phyloP scores from a whole-genome alignment of 2,797 vertebrate genomes.

The Rhyacichthys aspro region DNA sequence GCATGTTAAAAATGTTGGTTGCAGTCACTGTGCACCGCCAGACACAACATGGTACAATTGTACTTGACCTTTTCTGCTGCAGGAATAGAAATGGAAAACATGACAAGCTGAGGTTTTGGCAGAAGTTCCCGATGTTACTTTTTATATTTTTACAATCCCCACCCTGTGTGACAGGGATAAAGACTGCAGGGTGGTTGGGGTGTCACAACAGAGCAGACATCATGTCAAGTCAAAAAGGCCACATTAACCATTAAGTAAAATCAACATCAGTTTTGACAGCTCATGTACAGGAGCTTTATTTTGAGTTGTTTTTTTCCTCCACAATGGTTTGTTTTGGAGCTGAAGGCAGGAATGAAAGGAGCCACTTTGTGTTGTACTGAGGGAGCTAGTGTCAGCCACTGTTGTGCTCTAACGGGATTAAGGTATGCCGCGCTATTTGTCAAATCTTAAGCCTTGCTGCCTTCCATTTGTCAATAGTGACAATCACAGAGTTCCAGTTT shows the following conservation, averaged over 20 bases:
- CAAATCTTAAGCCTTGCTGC: slow-evolving; percentile 34
- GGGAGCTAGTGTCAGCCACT: slow-evolving; percentile 32
- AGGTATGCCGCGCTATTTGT: slow-evolving; percentile 44
- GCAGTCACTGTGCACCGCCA: slow-evolving; percentile 1
- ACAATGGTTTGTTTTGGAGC: slow-evolving; percentile 30
- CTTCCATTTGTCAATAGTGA: slow-evolving; percentile 39
- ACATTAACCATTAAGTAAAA: slow-evolving; percentile 47
- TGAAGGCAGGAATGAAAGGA: slow-evolving; percentile 36
- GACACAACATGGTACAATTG: slow-evolving; percentile 3
- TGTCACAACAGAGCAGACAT: slow-evolving; percentile 33
- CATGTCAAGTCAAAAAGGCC: slow-evolving; percentile 39
- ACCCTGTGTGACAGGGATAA: slow-evolving; percentile 23
- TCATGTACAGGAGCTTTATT: slow-evolving; percentile 30
- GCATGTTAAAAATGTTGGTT: slow-evolving; percentile 24
- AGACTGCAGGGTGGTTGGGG: slow-evolving; percentile 39
- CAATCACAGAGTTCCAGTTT: slow-evolving; percentile 28
- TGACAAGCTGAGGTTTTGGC: slow-evolving; percentile 35
- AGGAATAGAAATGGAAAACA: slow-evolving; percentile 32
- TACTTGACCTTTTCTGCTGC: slow-evolving; percentile 34
- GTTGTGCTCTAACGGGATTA: slow-evolving; percentile 52
- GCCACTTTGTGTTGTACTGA: slow-evolving; percentile 27
- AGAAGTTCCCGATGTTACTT: slow-evolving; percentile 34
- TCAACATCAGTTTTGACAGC: slow-evolving; percentile 51
- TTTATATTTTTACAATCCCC: slow-evolving; percentile 19
- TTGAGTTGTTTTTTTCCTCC: background rate